Base-by-base conservation (phyloP, 2,797 vertebrate species). In the Paramormyrops hopkinsi region DNA sequence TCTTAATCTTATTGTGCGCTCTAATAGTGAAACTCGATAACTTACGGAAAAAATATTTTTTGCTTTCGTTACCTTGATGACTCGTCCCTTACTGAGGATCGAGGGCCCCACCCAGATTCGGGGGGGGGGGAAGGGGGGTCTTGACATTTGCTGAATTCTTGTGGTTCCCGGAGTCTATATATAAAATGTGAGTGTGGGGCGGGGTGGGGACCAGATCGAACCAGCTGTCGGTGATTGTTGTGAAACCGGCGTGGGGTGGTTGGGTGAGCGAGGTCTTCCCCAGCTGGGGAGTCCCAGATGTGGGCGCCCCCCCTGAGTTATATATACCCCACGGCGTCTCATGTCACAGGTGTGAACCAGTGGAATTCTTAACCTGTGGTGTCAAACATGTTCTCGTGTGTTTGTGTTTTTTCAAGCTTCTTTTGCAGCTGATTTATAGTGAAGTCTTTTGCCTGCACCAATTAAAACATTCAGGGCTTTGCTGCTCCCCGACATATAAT, bases 321-420 rank as follows among this genome's bases (percentile, higher is more conserved):
- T 92, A 92, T 93, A 91, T 93, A 90, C 89, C 88, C 25, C 44
- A 12, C 50, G 53, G 4, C 76, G 22, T 89, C 53, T 65, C 8
- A 53, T 59, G 54, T 62, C 86, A 83, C 91, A 92, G 92, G 90
- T 93, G 92, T 76, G 85, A 90, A 54, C 91, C 73, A 59, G 33
- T 7, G 56, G 50, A 50, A 29, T 46, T 33, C 84, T 22, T 54
- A 33, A 12, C 25, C 62, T 14, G 25, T 33, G 62, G 62, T 54
- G 22, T 25, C 48, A 54, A 2, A 17, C 25, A 54, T 37, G 22
- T 3, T 33, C n/a, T 25, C 4, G 9, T n/a, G 8, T 50, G 7
- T 46, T 1, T 48, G 19, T 46, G 17, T 25, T 12, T 54, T 54
- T 29, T 86, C 5, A 4, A n/a, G 9, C 2, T 14, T 50, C 82